Conservation (phyloP, 2,888 invertebrate species). For the Epirrita christyi region DNA sequence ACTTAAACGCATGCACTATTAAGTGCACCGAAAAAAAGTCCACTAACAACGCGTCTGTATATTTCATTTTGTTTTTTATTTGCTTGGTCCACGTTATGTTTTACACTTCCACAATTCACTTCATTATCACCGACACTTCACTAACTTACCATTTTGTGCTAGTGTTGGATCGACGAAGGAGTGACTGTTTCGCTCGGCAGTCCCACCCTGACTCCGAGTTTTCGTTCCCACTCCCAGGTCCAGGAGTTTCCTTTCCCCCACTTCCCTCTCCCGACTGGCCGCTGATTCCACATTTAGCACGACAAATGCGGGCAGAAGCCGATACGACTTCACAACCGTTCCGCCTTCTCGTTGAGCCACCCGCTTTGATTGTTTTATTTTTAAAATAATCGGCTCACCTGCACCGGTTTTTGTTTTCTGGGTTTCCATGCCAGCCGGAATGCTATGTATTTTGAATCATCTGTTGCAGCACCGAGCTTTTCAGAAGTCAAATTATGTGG, state of each 20-base stretch:
- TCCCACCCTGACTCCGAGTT: slow-evolving; percentile 82
- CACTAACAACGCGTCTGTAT: slow-evolving; percentile 4
- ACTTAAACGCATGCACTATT: slow-evolving; percentile 22
- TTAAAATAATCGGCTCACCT: slow-evolving; percentile 71
- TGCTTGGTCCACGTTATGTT: slow-evolving; percentile 30
- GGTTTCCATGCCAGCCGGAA: slow-evolving; percentile 45
- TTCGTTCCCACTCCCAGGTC: slow-evolving; percentile 59
- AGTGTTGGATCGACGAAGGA: slow-evolving; percentile 78
- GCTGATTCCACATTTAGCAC: slow-evolving; percentile 80
- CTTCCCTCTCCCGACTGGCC: slow-evolving; percentile 42
- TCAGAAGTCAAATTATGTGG: slow-evolving; percentile 34
- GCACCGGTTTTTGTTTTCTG: slow-evolving; percentile 52
- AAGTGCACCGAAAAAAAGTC: slow-evolving; percentile 15
- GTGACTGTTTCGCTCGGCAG: slow-evolving; percentile 81
- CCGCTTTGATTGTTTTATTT: slow-evolving; percentile 56
- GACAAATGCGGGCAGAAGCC: slow-evolving; percentile 65
- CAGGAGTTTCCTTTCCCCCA: slow-evolving; percentile 57
- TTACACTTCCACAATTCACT: slow-evolving; percentile 55
- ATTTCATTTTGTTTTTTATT: slow-evolving; percentile 26
- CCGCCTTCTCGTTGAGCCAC: slow-evolving; percentile 56
- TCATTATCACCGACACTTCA: slow-evolving; percentile 53
- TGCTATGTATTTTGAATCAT: slow-evolving; percentile 39
- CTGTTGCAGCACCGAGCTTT: slow-evolving; percentile 23
- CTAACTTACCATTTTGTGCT: slow-evolving; percentile 75
- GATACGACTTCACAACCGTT: slow-evolving; percentile 66